Evolutionary conservation across 2,113 vertebrate genomes (phyloP).

Genomic region (Pseudorectes ferrugineus): DNA sequence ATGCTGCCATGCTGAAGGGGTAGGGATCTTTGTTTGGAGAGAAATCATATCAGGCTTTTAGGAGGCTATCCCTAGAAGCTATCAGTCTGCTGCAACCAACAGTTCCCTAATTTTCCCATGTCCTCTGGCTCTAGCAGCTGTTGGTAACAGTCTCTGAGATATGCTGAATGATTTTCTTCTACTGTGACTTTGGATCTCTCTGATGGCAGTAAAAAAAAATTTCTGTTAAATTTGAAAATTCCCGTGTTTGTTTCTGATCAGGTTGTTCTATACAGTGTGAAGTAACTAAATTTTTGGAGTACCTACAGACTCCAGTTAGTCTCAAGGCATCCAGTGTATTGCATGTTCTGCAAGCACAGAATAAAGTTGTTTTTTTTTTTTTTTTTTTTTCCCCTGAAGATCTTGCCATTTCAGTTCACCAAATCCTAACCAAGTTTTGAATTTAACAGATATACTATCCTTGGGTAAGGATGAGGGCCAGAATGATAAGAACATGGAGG

Average conservation of each 20-base stretch:
- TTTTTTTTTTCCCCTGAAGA: not conserved
- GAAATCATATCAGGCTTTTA: not conserved
- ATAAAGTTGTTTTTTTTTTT: not conserved
- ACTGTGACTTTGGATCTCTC: not conserved
- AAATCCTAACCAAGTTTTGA: not conserved
- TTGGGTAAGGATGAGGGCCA: not conserved
- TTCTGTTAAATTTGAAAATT: not conserved
- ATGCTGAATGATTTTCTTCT: not conserved
- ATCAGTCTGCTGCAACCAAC: not conserved
- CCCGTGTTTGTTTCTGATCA: not conserved
- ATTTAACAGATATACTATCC: not conserved
- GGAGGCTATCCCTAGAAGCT: not conserved
- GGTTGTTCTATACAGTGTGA: not conserved
- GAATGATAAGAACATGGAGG: not conserved
- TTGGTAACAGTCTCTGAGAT: not conserved
- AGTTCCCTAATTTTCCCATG: not conserved
- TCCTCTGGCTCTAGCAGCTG: not conserved
- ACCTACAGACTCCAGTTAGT: not conserved
- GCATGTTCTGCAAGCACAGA: not conserved
- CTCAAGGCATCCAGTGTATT: not conserved
- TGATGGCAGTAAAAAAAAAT: not conserved
- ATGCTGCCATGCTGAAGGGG: not conserved
- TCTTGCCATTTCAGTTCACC: not conserved
- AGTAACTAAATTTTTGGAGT: not conserved
- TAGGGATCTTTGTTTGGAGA: not conserved